These are phyloP conservation scores for Mythimna impura DNA, from an alignment of 2,888 invertebrate genomes.

Conservation along the genomic window DNA sequence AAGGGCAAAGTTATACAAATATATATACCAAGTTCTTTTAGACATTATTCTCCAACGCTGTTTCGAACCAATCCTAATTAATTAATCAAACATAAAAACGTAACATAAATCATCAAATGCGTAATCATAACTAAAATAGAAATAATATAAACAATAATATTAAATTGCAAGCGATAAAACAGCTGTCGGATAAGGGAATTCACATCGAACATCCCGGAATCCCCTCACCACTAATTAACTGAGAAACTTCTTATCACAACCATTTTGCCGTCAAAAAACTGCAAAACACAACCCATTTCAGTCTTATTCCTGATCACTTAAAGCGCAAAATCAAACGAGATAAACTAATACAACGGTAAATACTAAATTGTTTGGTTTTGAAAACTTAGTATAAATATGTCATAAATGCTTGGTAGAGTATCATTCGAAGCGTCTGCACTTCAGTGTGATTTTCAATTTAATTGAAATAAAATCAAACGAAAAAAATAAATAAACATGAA, in stretches of 20 bases:
- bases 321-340: slow-evolving; percentile 16
- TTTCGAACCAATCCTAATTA: too few relatives aligned
- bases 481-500: slow-evolving; percentile 69
- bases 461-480: slow-evolving; percentile 8
- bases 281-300: neutral
- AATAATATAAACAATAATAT: neutral
- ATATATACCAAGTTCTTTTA: too few relatives aligned
- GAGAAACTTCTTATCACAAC: slow-evolving; percentile 43
- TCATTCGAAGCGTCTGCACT: slow-evolving; percentile 48
- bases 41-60: too few relatives aligned
- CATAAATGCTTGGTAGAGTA: slow-evolving; percentile 33
- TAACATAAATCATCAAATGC: neutral
- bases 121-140: slow-evolving; percentile 2
- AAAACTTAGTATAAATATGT: slow-evolving; percentile 49
- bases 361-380: slow-evolving; percentile 28
- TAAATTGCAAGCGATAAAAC: slow-evolving; percentile 17
- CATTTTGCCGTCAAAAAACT: slow-evolving; percentile 5
- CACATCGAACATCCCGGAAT: slow-evolving; percentile 44
- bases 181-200: slow-evolving; percentile 53
- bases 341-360: slow-evolving; percentile 12
- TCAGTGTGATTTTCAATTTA: slow-evolving; percentile 10
- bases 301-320: slow-evolving; percentile 3
- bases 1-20: too few relatives aligned
- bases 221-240: slow-evolving; percentile 35
- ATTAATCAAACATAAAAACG: neutral